These are phyloP conservation scores for Actias luna DNA, from an alignment of 2,888 invertebrate genomes.

Conservation along the genomic window DNA sequence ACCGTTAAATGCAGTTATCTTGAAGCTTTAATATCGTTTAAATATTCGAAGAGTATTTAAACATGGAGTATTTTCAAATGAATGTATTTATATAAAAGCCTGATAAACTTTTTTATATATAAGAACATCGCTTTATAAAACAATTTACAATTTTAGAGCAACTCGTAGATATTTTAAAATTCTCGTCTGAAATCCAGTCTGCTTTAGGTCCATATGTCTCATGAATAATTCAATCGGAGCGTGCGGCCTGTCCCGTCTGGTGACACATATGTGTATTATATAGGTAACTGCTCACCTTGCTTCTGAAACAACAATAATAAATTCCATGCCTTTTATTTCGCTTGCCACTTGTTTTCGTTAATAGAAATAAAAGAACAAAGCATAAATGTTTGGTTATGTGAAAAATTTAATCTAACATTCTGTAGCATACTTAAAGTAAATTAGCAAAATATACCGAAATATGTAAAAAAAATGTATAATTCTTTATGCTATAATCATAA, in stretches of 20 bases:
- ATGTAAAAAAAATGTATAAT: too few species aligned
- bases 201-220: conserved; percentile 80
- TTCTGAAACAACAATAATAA: conserved; percentile 38
- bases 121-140: conserved; percentile 48
- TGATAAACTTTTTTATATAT: conserved; percentile 13
- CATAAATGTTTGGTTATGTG: neutral
- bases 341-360: conserved; percentile 20
- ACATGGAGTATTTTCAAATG: neutral
- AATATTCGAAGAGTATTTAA: neutral
- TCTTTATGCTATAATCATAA: too few species aligned
- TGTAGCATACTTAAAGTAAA: too few species aligned
- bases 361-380: neutral
- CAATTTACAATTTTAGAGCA: conserved; percentile 71
- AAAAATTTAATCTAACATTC: neutral
- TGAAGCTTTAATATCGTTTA: neutral
- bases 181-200: conserved; percentile 77
- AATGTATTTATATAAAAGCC: neutral
- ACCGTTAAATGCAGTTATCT: neutral
- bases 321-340: conserved; percentile 31
- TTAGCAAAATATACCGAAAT: too few species aligned
- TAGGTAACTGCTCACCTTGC: conserved; percentile 30
- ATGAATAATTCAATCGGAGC: conserved; percentile 74
- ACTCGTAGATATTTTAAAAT: conserved; percentile 76
- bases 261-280: conserved; percentile 54
- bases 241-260: conserved; percentile 65